phyloP scores from a whole-genome alignment of 2,888 invertebrate genomes.

The Sinelater perroti region DNA sequence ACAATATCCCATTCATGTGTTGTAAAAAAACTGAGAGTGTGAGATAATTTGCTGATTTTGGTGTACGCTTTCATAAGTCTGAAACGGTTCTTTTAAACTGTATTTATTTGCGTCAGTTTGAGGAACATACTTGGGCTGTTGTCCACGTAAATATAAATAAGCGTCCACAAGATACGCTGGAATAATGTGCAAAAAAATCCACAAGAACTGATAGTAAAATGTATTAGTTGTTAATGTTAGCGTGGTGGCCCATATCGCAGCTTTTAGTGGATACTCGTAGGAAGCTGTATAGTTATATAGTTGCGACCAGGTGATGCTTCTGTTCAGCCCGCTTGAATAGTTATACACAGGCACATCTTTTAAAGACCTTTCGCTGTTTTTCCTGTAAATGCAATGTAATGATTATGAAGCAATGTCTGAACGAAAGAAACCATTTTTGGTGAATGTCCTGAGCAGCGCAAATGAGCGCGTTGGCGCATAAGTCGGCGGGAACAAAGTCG shows the following conservation, averaged over 20 bases:
- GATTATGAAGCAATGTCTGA: not conserved
- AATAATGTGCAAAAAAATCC: slow-evolving; percentile 21
- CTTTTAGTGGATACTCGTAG: slow-evolving; percentile 7
- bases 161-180: slow-evolving; percentile 24
- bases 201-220: slow-evolving; percentile 1
- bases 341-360: slow-evolving; percentile 24
- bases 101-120: not conserved
- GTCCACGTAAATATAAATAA: slow-evolving; percentile 10
- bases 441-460: slow-evolving; percentile 56
- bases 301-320: not conserved
- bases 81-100: slow-evolving; percentile 20
- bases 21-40: slow-evolving; percentile 44
- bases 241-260: slow-evolving; percentile 19
- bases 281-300: not conserved
- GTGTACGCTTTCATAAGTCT: slow-evolving; percentile 46
- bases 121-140: slow-evolving; percentile 22
- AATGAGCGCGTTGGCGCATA: slow-evolving; percentile 57
- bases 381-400: not conserved
- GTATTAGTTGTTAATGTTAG: not conserved
- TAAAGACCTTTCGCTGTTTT: not conserved
- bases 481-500: slow-evolving; percentile 58
- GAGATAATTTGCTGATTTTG: slow-evolving; percentile 43
- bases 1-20: slow-evolving; percentile 47
- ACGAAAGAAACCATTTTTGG: slow-evolving; percentile 48
- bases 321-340: slow-evolving; percentile 19